Evolutionary conservation across 2,113 vertebrate species (phyloP), one percentile per base, ranked within the genome.

Genomic region (Myotis brandtii): DNA sequence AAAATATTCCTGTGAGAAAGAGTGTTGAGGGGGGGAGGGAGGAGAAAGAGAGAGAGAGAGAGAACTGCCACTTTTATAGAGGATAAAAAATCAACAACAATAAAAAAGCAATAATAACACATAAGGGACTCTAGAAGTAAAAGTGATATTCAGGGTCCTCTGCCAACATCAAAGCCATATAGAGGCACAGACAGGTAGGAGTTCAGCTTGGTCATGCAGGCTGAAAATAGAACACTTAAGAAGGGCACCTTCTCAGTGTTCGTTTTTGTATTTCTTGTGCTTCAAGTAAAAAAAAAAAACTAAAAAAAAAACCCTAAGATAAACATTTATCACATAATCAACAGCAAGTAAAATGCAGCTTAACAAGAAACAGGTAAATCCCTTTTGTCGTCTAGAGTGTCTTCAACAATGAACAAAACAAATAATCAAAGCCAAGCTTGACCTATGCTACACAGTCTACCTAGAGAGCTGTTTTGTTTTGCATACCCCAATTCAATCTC

Each of bases 61-160:
- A 70, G 32, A 54, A 46, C 25, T 27, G 25, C 8, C 18, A 70
- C 30, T 52, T 86, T 75, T 54, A 16, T 40, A 48, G 83, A 86
- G 1, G 30, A 46, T 89, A 25, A 88, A 62, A 62, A 62, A 62
- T 25, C 23, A 87, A 83, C 56, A n/a, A 72, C 16, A 9, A 48
- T 59, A 81, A 97, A 95, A 97, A 66, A 95, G 43, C 50, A 92
- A 27, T 69, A 97, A 97, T 96, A 98, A 97, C 81, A 88, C 54
- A 86, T 56, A 97, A 94, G 75, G 66, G 96, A 93, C 92, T 97
- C 84, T 43, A 82, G 4, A 40, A 37, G 0, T 18, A 64, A 75
- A 18, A 7, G 66, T 20, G 25, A 93, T 93, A 76, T 69, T 23
- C 56, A 7, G n/a, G 81, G 34, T 72, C 9, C 52, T 89, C 34